phyloP scores from a whole-genome alignment of 2,797 vertebrate genomes.

The Clarias platycephalus region DNA sequence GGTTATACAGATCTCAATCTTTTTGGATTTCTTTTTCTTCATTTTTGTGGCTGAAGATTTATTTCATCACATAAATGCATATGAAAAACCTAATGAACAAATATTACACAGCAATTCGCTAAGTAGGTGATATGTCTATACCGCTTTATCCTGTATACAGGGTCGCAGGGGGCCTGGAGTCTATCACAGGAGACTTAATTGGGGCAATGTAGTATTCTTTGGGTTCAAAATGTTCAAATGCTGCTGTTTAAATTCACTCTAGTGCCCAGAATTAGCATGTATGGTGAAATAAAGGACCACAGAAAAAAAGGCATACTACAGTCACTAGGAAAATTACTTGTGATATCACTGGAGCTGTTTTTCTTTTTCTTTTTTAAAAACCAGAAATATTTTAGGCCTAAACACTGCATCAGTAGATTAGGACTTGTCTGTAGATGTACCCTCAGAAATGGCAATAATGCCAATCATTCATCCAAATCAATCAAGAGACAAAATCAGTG shows the following conservation, averaged over 20 bases:
- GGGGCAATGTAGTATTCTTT: background rate
- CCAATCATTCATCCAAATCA: background rate
- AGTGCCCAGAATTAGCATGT: background rate
- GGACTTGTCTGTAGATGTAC: background rate
- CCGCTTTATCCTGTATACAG: no score
- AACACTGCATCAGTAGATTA: background rate
- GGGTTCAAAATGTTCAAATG: background rate
- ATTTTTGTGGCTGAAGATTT: background rate
- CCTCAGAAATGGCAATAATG: background rate
- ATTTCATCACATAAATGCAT: background rate
- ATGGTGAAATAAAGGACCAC: background rate
- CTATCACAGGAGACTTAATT: no score
- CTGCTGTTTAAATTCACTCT: background rate
- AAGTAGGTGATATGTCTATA: no score
- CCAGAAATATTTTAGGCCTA: background rate
- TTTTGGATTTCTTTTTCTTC: background rate
- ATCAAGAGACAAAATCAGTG: background rate
- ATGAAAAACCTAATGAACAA: background rate
- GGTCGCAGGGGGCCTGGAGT: no score
- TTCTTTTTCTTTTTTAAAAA: background rate
- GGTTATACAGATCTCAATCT: background rate
- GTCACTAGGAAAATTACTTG: background rate
- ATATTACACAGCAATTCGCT: background rate
- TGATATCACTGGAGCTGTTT: background rate
- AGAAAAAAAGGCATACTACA: background rate